Base-by-base conservation (phyloP, 2,888 invertebrate species). In the Neria commutata region DNA sequence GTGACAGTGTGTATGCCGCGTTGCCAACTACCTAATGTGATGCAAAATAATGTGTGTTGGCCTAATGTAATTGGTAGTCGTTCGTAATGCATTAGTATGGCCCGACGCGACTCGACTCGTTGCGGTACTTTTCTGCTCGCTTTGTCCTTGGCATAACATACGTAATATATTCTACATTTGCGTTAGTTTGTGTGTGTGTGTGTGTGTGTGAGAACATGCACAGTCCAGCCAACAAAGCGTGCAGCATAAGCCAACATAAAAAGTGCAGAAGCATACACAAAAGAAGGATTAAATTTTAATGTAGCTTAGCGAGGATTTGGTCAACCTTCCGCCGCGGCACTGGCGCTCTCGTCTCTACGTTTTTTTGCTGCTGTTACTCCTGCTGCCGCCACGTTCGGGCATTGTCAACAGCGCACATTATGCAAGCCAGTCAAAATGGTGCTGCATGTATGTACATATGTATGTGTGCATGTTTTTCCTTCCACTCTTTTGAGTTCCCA, bases 241-340 rank as follows among this genome's bases (percentile, higher is more conserved):
- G 37, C 21, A 5, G 21, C 17, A 42, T 42, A 42, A 21, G 42
- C 29, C 29, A 37, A 14, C 42, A 37, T n/a, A 26, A 29, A 23
- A 26, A 26, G 21, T 26, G 23, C 42, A 42, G 16, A 42, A 17
- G 42, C 29, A 29, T 45, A 53, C 34, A 29, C 14, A 14, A 21
- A 34, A 48, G 29, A 45, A 10, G 54, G 55, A 58, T 26, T 37
- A 42, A 53, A 54, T 33, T 55, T 40, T 23, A 8, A 55, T 26
- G 33, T 46, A 24, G 46, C 54, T 46, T 54, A 23, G 46, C 17
- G 42, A 8, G 10, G 42, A 42, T 21, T 42, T 42, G 5, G 42
- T 19, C 11, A 37, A 4, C 11, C 37, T 37, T 21, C 34, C 16
- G 16, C 37, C 49, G 34, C 21, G 2, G 6, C 14, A 24, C 17